Evolutionary conservation across 2,888 invertebrate species (phyloP).

Genomic region (Perizoma affinitatum): DNA sequence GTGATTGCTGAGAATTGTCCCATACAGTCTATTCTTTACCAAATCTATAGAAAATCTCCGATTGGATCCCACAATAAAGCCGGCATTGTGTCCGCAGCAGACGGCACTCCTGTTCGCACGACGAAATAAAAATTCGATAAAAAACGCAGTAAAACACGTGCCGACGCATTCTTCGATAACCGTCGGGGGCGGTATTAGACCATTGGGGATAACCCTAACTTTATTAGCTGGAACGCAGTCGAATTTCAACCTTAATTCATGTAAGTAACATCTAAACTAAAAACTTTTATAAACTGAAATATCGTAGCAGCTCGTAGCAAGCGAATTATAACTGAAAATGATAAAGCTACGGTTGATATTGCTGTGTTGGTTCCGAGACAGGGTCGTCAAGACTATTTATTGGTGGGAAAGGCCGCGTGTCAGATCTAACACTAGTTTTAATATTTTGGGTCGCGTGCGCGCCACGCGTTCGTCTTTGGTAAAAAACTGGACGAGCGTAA

Average conservation of each 20-base stretch:
- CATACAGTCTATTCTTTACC: slow-evolving; percentile 14
- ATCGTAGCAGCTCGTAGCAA: neutral
- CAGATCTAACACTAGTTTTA: slow-evolving; percentile 83
- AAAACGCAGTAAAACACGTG: slow-evolving; percentile 76
- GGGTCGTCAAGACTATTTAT: slow-evolving; percentile 79
- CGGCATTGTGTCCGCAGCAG: slow-evolving; percentile 68
- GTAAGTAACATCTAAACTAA: slow-evolving; percentile 36
- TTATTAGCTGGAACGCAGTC: slow-evolving; percentile 40
- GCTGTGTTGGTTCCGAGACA: slow-evolving; percentile 44
- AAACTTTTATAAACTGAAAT: slow-evolving; percentile 11
- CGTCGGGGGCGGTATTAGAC: slow-evolving; percentile 80
- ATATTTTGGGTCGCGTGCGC: slow-evolving; percentile 76
- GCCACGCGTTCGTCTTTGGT: slow-evolving; percentile 76
- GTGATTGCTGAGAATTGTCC: slow-evolving; percentile 11
- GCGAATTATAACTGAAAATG: slow-evolving; percentile 38
- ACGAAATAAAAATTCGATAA: slow-evolving; percentile 75
- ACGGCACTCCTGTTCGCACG: slow-evolving; percentile 78
- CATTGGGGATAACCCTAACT: slow-evolving; percentile 75
- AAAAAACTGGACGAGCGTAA: slow-evolving; percentile 79
- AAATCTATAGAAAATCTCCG: slow-evolving; percentile 27
- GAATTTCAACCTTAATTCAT: slow-evolving; percentile 41
- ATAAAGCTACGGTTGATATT: neutral
- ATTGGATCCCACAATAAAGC: slow-evolving; percentile 43
- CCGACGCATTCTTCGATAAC: slow-evolving; percentile 80
- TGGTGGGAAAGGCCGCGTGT: slow-evolving; percentile 83